Conservation (phyloP, 2,888 invertebrate species). For the Drosophila quinaria region DNA sequence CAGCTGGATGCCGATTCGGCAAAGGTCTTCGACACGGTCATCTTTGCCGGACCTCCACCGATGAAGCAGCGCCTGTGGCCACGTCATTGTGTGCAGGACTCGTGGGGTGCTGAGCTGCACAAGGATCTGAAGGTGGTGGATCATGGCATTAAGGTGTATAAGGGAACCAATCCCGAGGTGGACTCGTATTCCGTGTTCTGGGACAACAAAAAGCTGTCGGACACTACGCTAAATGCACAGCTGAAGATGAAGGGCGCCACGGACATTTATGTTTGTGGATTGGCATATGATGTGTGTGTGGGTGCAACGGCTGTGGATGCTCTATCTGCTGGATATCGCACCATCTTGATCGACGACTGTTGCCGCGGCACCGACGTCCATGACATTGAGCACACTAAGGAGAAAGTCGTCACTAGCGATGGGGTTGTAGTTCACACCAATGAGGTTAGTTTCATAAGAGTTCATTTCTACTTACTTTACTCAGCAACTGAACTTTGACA, state of each 20-base stretch:
- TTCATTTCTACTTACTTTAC: not conserved
- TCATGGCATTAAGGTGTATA: constrained; percentile 92
- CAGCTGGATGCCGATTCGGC: constrained; percentile 91
- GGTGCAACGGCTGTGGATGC: constrained; percentile 95
- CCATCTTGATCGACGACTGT: constrained; percentile 95
- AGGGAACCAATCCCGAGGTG: constrained; percentile 97
- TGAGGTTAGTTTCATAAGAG: constrained; percentile 86
- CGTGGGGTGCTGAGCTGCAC: constrained; percentile 97
- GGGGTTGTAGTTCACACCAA: constrained; percentile 93
- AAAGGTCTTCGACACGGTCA: constrained; percentile 95
- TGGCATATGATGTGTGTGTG: constrained; percentile 98
- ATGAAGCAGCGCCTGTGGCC: constrained; percentile 98
- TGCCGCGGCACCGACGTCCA: constrained; percentile 94
- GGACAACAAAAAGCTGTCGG: constrained; percentile 97
- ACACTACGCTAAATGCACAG: constrained; percentile 93
- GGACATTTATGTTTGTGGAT: constrained; percentile 97
- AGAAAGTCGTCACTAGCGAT: constrained; percentile 90
- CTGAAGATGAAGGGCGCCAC: constrained; percentile 93
- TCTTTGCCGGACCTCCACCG: constrained; percentile 94
- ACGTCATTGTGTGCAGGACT: constrained; percentile 97
- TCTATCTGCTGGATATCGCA: constrained; percentile 95
- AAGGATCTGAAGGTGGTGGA: constrained; percentile 93
- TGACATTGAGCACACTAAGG: constrained; percentile 94
- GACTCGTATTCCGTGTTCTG: constrained; percentile 99
- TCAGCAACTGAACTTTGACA: constrained; percentile 80